Percentiles rank a stretch among this genome's conserved stretches.
Evolutionary conservation across 2,797 vertebrate species (phyloP).

Genomic region (Lates japonicus): DNA sequence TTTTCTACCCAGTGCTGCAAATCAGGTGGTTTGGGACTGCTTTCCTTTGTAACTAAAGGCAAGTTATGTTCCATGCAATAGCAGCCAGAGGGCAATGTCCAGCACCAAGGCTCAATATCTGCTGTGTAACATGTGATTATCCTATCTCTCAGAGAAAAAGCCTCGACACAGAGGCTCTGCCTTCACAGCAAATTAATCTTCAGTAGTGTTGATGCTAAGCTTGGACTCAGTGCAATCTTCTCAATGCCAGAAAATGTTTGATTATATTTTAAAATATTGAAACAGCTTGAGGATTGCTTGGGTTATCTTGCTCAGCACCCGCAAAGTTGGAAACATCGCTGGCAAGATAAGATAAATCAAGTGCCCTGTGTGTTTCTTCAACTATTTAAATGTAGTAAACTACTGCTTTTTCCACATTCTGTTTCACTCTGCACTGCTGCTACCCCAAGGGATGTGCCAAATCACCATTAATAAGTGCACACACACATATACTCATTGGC

Average conservation of each 20-base stretch:
- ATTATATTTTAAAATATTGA: constrained; percentile 71
- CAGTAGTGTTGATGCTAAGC: constrained; percentile 60
- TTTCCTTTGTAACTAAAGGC: constrained; percentile 40
- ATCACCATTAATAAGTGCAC: constrained; percentile 41
- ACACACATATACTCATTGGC: constrained; percentile 22
- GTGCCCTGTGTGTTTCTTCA: constrained; percentile 43
- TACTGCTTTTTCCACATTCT: constrained; percentile 22
- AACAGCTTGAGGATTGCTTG: constrained; percentile 63
- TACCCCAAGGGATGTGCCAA: background rate
- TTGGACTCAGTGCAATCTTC: constrained; percentile 63
- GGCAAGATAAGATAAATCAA: constrained; percentile 70
- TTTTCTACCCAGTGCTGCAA: constrained; percentile 31
- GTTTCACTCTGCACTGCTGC: background rate
- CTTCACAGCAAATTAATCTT: constrained; percentile 71
- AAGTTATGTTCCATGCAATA: constrained; percentile 43
- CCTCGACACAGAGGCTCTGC: constrained; percentile 29
- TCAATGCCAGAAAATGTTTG: constrained; percentile 65
- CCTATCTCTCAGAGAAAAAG: constrained; percentile 38
- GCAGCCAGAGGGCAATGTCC: constrained; percentile 61
- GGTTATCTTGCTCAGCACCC: constrained; percentile 60
- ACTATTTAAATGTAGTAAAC: constrained; percentile 59
- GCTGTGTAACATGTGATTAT: constrained; percentile 51
- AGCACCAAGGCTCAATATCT: constrained; percentile 47
- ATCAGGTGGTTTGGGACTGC: constrained; percentile 46
- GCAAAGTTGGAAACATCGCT: constrained; percentile 56